Evolutionary conservation across 2,797 vertebrate genomes (phyloP).

Genomic region (Micropoecilia bifurca): DNA sequence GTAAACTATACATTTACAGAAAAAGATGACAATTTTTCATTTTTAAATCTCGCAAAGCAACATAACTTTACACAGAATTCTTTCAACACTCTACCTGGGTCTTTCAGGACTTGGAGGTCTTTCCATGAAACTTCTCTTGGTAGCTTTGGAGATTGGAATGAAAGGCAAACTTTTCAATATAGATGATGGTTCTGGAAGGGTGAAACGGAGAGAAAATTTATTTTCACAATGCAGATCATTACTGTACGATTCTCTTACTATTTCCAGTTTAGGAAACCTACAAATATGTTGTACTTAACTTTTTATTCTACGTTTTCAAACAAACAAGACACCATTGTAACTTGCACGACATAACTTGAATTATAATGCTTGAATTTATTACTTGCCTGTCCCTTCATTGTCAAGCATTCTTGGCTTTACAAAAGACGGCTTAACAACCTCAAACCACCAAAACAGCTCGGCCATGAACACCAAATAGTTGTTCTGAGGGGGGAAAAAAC

Average conservation of each 20-base stretch:
- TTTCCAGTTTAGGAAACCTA: background rate
- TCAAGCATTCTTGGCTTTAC: constrained; percentile 89
- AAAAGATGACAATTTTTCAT: background rate
- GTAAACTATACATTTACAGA: constrained; percentile 70
- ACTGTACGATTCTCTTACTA: background rate
- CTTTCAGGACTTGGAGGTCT: constrained; percentile 85
- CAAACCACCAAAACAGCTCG: constrained; percentile 98
- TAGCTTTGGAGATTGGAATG: constrained; percentile 85
- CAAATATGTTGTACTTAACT: background rate
- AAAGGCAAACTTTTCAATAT: constrained; percentile 80
- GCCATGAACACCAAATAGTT: constrained; percentile 99
- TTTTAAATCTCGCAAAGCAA: background rate
- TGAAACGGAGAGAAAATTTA: constrained; percentile 33
- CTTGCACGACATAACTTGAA: background rate
- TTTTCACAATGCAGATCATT: background rate
- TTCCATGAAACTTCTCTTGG: constrained; percentile 87
- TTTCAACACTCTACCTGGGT: constrained; percentile 82
- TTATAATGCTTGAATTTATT: background rate
- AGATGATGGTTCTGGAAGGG: constrained; percentile 76
- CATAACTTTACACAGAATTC: background rate
- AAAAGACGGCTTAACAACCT: constrained; percentile 94
- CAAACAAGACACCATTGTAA: background rate
- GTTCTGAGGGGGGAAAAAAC: constrained; percentile 79
- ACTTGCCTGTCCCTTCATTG: constrained; percentile 71
- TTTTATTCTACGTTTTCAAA: background rate